These are phyloP conservation scores for Pseudochromis fuscus DNA, from an alignment of 2,797 vertebrate species.

Conservation along the genomic window DNA sequence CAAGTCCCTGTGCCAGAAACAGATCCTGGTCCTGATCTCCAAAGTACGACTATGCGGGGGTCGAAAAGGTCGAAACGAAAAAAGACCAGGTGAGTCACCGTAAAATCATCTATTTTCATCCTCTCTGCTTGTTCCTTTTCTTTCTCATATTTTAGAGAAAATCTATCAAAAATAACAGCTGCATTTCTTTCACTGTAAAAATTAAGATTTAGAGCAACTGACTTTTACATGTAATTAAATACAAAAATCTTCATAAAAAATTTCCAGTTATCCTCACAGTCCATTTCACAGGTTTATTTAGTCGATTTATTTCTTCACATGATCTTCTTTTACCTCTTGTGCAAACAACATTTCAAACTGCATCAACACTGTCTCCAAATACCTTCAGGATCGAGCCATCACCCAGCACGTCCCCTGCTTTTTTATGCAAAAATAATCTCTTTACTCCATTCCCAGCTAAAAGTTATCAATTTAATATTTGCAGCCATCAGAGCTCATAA, in stretches of 20 bases:
- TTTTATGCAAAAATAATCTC: not conserved
- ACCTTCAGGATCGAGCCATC: not conserved
- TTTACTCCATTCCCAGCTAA: not conserved
- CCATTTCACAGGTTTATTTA: not conserved
- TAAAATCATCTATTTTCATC: slow-evolving; percentile 34
- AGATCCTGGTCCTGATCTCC: slow-evolving; percentile 91
- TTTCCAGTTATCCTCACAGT: too few species aligned
- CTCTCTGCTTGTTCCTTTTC: slow-evolving; percentile 25
- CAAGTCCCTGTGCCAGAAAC: slow-evolving; percentile 94
- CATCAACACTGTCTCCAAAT: not conserved
- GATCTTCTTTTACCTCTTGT: not conserved
- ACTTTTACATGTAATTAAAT: not conserved
- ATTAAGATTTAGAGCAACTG: not conserved
- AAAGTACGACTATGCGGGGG: slow-evolving; percentile 92
- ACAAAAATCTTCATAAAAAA: too few species aligned
- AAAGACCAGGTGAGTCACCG: slow-evolving; percentile 87
- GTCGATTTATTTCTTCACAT: not conserved
- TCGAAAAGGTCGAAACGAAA: slow-evolving; percentile 85
- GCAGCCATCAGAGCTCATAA: not conserved
- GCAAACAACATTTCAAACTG: slow-evolving; percentile 8
- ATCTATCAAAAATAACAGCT: not conserved
- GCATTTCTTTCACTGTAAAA: not conserved
- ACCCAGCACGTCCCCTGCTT: not conserved
- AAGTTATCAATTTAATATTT: not conserved
- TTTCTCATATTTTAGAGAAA: not conserved